Evolutionary conservation across 2,113 vertebrate species (phyloP).

Genomic region (Stegastes partitus): DNA sequence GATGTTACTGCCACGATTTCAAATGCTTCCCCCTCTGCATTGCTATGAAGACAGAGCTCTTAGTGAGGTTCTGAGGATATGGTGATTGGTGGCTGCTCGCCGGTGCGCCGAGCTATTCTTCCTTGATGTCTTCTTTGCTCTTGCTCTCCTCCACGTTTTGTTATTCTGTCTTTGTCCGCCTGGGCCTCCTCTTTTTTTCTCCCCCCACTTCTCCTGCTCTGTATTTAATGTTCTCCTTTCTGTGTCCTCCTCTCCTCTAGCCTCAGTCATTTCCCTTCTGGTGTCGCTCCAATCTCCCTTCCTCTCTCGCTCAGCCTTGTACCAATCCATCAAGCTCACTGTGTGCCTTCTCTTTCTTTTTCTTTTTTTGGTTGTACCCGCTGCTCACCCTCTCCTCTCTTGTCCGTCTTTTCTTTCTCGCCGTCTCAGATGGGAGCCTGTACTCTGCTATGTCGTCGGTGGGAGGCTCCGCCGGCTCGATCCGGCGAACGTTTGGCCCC

Average conservation of each 20-base stretch:
- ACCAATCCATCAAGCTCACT: conserved; percentile 37
- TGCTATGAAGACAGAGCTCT: conserved; percentile 60
- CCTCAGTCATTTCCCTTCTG: conserved; percentile 29
- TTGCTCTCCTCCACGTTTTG: neutral
- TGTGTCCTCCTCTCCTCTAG: conserved; percentile 8
- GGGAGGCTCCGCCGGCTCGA: conserved; percentile 76
- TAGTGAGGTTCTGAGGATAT: conserved; percentile 28
- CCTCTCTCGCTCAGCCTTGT: conserved; percentile 24
- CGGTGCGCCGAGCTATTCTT: conserved; percentile 27
- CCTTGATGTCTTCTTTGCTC: conserved; percentile 60
- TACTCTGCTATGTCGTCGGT: conserved; percentile 86
- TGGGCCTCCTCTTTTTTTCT: conserved; percentile 1
- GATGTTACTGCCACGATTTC: conserved; percentile 46
- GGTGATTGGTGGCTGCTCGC: conserved; percentile 44
- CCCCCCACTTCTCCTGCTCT: conserved; percentile 17
- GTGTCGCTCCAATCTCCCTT: conserved; percentile 16
- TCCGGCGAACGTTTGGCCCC: conserved; percentile 83
- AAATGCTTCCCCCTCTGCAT: conserved; percentile 33
- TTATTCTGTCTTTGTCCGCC: conserved; percentile 22
- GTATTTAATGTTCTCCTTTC: conserved; percentile 36
- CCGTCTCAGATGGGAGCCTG: conserved; percentile 82
- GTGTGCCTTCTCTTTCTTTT: conserved; percentile 13
- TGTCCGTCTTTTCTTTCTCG: neutral
- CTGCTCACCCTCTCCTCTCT: conserved; percentile 14
- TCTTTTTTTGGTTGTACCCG: neutral